Evolutionary conservation across 2,113 vertebrate genomes (phyloP).

Genomic region (Cervus canadensis): DNA sequence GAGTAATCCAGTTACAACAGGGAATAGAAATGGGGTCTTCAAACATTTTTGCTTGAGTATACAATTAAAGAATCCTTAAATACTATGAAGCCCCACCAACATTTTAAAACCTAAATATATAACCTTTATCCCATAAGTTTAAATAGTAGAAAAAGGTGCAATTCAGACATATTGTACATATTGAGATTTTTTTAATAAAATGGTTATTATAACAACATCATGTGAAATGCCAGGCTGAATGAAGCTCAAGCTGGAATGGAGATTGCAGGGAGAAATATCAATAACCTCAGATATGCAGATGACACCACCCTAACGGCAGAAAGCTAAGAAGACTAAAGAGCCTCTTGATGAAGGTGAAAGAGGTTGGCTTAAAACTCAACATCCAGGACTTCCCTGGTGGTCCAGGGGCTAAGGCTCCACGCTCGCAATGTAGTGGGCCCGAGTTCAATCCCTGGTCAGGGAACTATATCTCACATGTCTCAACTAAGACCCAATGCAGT

Average conservation of each 20-base stretch:
- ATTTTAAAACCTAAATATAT: background rate
- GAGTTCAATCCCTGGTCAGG: background rate
- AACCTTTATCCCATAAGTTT: background rate
- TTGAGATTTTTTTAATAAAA: constrained; percentile 8
- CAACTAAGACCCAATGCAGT: background rate
- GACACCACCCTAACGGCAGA: background rate
- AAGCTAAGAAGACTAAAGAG: background rate
- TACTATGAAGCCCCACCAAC: background rate
- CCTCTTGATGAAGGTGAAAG: background rate
- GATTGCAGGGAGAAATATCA: background rate
- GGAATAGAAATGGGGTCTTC: background rate
- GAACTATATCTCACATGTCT: background rate
- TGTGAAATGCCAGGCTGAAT: background rate
- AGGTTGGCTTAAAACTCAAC: background rate
- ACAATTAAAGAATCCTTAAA: background rate
- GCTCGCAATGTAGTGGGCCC: background rate
- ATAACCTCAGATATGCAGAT: background rate
- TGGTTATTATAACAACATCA: background rate
- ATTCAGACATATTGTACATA: background rate
- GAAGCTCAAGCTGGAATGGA: background rate
- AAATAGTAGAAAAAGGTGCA: background rate
- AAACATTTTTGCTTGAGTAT: constrained; percentile 6
- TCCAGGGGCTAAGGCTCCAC: background rate
- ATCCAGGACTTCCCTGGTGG: background rate
- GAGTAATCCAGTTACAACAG: background rate